Evolutionary conservation across 2,888 invertebrate species (phyloP).

Genomic region (Perithous albicinctus): DNA sequence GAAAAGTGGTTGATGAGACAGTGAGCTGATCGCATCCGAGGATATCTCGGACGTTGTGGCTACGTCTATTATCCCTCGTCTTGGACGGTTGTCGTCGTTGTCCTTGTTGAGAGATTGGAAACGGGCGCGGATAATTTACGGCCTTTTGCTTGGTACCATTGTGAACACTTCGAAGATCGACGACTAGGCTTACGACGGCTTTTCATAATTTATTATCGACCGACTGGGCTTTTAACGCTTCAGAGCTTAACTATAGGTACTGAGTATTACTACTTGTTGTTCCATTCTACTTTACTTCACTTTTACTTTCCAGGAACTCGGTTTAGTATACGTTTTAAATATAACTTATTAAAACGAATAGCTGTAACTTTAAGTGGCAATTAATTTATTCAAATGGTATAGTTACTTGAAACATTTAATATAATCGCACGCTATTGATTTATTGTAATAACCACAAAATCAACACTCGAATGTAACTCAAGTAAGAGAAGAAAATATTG

Average conservation of each 20-base stretch:
- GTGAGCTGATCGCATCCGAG: neutral
- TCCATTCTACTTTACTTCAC: neutral
- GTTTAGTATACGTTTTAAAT: neutral
- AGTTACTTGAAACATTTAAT: too few species aligned
- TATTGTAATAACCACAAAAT: too few species aligned
- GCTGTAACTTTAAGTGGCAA: too few species aligned
- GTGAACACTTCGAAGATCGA: slow-evolving; percentile 18
- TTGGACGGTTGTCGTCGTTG: slow-evolving; percentile 21
- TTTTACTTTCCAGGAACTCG: neutral
- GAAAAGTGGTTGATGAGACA: neutral
- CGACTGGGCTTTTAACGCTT: slow-evolving; percentile 19
- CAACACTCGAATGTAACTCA: too few species aligned
- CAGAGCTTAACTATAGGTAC: neutral
- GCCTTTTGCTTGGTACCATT: neutral
- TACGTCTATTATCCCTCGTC: slow-evolving; percentile 33
- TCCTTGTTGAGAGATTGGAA: slow-evolving; percentile 32
- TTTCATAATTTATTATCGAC: slow-evolving; percentile 54
- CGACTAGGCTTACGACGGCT: slow-evolving; percentile 10
- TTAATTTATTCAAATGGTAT: too few species aligned
- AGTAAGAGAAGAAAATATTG: too few species aligned
- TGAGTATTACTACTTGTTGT: neutral
- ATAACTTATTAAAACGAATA: too few species aligned
- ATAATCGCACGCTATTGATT: too few species aligned
- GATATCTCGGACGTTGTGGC: slow-evolving; percentile 1
- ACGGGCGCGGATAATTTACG: slow-evolving; percentile 58